Evolutionary conservation across 2,113 vertebrate genomes (phyloP).

Genomic region (Catharus bicknelli): DNA sequence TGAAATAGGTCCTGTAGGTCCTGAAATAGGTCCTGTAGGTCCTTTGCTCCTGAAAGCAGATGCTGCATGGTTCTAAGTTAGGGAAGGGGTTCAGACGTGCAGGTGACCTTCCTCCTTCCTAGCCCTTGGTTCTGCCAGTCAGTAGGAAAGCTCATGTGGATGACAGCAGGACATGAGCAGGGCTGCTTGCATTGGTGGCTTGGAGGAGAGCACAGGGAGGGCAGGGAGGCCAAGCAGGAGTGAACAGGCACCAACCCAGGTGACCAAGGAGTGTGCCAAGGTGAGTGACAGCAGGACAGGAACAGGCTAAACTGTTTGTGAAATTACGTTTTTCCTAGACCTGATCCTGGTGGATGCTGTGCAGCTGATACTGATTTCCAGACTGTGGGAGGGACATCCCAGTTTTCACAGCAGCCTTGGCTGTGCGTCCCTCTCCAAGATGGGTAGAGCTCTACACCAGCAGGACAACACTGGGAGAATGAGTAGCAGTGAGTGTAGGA

Average conservation of each 20-base stretch:
- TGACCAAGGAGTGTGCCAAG: background rate
- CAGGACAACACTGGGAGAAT: background rate
- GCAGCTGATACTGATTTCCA: background rate
- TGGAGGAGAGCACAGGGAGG: background rate
- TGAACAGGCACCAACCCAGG: background rate
- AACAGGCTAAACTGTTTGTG: background rate
- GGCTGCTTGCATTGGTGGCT: background rate
- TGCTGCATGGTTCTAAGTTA: background rate
- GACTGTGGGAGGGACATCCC: background rate
- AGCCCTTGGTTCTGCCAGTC: background rate
- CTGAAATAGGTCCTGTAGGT: background rate
- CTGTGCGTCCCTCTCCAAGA: background rate
- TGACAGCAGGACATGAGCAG: rapidly evolving
- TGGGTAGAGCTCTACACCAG: background rate
- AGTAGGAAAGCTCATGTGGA: background rate
- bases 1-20: background rate
- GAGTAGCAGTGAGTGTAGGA: rapidly evolving
- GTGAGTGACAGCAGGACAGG: background rate
- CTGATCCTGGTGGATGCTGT: background rate
- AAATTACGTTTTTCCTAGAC: background rate
- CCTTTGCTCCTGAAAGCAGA: background rate
- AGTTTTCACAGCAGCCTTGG: background rate
- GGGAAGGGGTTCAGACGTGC: background rate
- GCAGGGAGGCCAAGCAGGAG: background rate
- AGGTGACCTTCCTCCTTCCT: background rate